Conservation (phyloP, 2,888 invertebrate species). For the Eilema depressum region DNA sequence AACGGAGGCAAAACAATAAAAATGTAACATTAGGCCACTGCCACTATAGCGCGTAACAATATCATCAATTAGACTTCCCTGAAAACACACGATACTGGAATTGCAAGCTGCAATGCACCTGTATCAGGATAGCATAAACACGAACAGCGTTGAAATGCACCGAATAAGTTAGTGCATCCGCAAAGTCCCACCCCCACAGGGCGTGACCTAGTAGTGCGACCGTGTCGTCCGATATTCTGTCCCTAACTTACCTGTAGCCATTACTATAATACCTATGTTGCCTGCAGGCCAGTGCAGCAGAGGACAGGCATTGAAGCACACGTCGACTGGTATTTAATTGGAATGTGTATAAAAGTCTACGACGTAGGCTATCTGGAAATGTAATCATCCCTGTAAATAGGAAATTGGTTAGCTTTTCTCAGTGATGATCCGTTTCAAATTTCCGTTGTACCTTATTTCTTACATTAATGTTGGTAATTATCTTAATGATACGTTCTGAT, state of each 20-base stretch:
- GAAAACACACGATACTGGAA: not conserved
- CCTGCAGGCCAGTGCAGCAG: not conserved
- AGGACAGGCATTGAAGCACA: not conserved
- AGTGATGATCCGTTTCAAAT: too few relatives aligned
- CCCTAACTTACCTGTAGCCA: not conserved
- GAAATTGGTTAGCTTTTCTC: too few relatives aligned
- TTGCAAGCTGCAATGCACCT: not conserved
- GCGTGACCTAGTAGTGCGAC: not conserved
- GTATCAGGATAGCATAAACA: not conserved
- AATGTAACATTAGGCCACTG: too few relatives aligned
- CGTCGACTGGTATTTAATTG: not conserved
- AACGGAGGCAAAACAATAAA: too few relatives aligned
- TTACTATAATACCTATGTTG: too few relatives aligned
- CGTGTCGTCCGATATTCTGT: not conserved
- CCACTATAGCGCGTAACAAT: not conserved
- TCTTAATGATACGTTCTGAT: too few relatives aligned
- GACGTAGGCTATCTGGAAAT: too few relatives aligned
- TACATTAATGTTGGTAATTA: too few relatives aligned
- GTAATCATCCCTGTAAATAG: too few relatives aligned
- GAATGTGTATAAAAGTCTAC: not conserved
- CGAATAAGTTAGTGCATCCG: not conserved
- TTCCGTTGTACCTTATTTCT: too few relatives aligned
- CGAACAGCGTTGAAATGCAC: not conserved
- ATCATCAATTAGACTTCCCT: not conserved
- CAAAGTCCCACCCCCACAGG: not conserved